Evolutionary conservation across 2,797 vertebrate species (phyloP), one percentile per base, ranked within the genome.

Genomic region (Phrynocephalus vlangalii): DNA sequence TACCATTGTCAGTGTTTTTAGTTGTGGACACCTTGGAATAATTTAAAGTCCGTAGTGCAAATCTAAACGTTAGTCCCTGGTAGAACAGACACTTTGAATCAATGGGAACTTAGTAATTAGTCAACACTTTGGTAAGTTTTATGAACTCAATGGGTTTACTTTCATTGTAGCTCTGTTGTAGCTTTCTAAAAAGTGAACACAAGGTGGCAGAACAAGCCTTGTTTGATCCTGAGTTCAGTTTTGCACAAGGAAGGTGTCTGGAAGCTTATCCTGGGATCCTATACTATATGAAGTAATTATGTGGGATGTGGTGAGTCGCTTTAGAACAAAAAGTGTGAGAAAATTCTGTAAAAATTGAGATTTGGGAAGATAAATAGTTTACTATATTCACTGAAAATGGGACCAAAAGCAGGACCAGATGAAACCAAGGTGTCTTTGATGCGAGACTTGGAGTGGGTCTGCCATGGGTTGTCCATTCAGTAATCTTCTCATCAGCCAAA

Each of bases 161-260:
- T 20, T 63, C 60, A 16, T 63, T 16, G 15, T 15, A 18, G 16
- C 20, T 63, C 18, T 68, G 30, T 33, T 73, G 1, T 67, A 10
- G 68, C 7, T 87, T 84, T 87, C 85, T 81, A 15, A n/a, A 11
- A 76, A 90, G 22, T 85, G 82, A 79, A 93, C 93, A 92, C 82
- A 82, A 50, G 88, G 79, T 92, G 93, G 90, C 94, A 94, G 92
- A 85, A 79, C 83, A 88, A 60, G 73, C 26, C 90, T 87, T 2
- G 26, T 70, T 38, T 68, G 38, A 15, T 81, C 38, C 28, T 22
- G 30, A 28, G 48, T 28, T 44, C 30, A 33, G 30, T 79, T 71
- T 80, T 86, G 3, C 20, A 18, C 38, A 68, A 67, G 66, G n/a
- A 79, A 86, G 6, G 1, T 33, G 33, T 28, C 48, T 30, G 48